These are phyloP conservation scores for Ardeotis arabs DNA, from an alignment of 2,113 vertebrate species.

Conservation along the genomic window DNA sequence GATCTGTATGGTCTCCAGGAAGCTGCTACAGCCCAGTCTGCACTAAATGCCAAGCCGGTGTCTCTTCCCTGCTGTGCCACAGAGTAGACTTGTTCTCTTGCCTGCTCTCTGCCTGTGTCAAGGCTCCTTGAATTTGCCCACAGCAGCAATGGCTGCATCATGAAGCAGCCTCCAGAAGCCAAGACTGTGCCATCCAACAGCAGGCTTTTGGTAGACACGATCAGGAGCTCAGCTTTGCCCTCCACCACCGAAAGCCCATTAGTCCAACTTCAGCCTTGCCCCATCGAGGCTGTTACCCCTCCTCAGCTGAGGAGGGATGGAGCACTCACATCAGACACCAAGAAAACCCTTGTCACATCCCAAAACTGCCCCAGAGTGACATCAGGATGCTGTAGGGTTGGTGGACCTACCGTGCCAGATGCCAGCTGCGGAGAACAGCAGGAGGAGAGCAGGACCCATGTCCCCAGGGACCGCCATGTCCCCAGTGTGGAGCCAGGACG, in stretches of 20 bases:
- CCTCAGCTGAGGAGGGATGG: rapidly evolving
- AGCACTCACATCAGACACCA: not conserved
- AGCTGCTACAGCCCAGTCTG: not conserved
- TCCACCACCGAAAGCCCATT: not conserved
- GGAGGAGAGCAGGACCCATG: constrained; percentile 64
- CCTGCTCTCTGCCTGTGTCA: rapidly evolving
- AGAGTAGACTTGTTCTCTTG: not conserved
- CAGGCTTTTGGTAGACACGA: not conserved
- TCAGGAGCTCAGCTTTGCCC: not conserved
- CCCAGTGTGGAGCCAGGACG: not conserved
- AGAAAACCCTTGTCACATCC: rapidly evolving
- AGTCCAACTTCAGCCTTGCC: not conserved
- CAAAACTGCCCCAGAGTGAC: not conserved
- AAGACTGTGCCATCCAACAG: not conserved
- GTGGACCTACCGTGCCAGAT: constrained; percentile 70
- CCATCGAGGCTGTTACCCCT: not conserved
- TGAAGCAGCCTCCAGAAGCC: not conserved
- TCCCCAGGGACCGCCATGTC: not conserved
- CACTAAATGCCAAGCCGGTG: not conserved
- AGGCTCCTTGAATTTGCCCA: not conserved
- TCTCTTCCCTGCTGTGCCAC: not conserved
- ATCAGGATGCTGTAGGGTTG: not conserved
- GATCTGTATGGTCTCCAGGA: not conserved
- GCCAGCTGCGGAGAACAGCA: constrained; percentile 45
- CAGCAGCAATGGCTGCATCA: not conserved